Evolutionary conservation across 1,140 invertebrate species (phyloP), one percentile per base, ranked within the genome.

Genomic region (Listronotus oregonensis): DNA sequence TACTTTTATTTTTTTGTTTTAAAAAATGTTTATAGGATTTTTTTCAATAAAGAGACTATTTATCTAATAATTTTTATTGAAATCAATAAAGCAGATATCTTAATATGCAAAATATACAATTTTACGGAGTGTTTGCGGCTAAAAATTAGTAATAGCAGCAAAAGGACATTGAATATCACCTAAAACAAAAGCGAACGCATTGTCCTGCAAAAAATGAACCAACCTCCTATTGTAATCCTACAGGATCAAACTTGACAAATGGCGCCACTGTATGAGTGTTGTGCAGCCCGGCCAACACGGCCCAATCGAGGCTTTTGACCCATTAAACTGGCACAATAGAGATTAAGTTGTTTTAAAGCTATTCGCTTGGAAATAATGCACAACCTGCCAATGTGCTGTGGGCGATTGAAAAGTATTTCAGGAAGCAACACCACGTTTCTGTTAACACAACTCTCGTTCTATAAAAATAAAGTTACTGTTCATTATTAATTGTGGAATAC

Each of bases 311-410:
- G 64, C 58, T 60, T 66, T 66, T 66, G 64, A 66, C 64, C 64
- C 64, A 66, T 66, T 66, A 66, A 66, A 60, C 64, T 61, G 57
- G 64, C 52, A 66, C 64, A 66, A 66, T 66, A 61, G 64, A 66
- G 64, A 66, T 66, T 66, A 66, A 66, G 64, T 66, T 66, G 64
- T 66, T 66, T 66, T 54, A 66, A 66, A 61, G 57, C 64, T 57
- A 66, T 66, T 66, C 64, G 34, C 49, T 54, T 44, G 57, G 64
- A 61, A 66, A 60, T 61, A 66, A 61, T 66, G 50, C 64, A 50
- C 39, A 50, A 55, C 18, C 54, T 12, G 64, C 32, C 50, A 52
- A 15, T 43, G 32, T 34, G 37, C 54, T 63, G 54, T 63, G 21
- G 47, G 52, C 44, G 14, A 60, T 61, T 43, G 55, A 65, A 58